These are phyloP conservation scores for Eidolon helvum DNA, from an alignment of 2,113 vertebrate species.

Conservation along the genomic window DNA sequence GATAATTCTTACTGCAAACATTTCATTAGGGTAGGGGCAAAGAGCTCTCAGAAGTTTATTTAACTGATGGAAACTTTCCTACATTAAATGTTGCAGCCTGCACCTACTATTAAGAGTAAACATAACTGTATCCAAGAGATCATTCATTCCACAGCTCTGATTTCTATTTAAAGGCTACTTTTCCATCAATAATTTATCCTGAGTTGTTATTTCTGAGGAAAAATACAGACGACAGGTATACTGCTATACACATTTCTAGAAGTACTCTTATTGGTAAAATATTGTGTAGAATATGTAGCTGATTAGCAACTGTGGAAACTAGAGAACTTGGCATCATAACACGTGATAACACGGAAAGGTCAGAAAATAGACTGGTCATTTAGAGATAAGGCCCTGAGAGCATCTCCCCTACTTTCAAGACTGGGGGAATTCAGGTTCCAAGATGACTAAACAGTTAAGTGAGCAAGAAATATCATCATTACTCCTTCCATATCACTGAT, in stretches of 20 bases:
- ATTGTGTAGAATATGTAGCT: background rate
- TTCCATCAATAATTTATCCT: background rate
- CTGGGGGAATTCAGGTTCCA: background rate
- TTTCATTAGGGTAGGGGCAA: background rate
- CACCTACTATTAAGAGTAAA: constrained; percentile 35
- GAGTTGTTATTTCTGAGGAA: constrained; percentile 35
- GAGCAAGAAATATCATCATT: constrained; percentile 14
- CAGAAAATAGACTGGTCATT: background rate
- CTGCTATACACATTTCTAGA: background rate
- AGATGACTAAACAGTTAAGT: background rate
- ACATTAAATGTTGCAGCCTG: background rate
- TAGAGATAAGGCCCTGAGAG: background rate
- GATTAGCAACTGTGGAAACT: background rate
- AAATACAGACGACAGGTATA: background rate
- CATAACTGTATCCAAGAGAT: background rate
- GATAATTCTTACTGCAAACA: background rate
- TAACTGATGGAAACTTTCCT: constrained; percentile 5
- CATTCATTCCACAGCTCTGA: background rate
- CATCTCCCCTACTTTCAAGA: background rate
- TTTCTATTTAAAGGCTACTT: constrained; percentile 23
- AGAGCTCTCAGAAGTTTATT: background rate
- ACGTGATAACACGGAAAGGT: background rate
- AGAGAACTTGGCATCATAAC: background rate
- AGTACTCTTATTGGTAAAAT: constrained; percentile 5
- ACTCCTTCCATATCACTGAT: background rate